Percentiles rank a stretch among this genome's conserved stretches.
These are phyloP conservation scores for Conistra vaccinii DNA, from an alignment of 2,888 invertebrate species.

Conservation along the genomic window DNA sequence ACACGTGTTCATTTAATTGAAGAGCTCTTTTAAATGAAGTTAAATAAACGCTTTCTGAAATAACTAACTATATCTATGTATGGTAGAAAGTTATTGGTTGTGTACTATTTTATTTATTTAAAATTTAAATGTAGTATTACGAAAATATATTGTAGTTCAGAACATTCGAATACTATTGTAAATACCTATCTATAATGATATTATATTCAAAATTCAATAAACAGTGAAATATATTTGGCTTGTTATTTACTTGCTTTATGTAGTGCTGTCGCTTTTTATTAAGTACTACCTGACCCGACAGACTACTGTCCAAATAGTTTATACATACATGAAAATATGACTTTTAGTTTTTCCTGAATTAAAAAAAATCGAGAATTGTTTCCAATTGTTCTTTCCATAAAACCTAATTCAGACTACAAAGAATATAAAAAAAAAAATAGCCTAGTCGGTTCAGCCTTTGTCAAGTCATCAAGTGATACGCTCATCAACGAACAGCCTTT, in stretches of 20 bases:
- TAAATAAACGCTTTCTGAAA: constrained; percentile 49
- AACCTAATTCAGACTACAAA: no score
- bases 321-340: no score
- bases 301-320: no score
- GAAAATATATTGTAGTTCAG: constrained; percentile 79
- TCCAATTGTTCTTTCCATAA: no score
- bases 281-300: no score
- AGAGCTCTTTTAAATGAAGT: constrained; percentile 54
- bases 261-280: constrained; percentile 17
- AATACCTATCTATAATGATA: constrained; percentile 84
- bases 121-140: constrained; percentile 78
- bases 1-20: constrained; percentile 51
- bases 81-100: constrained; percentile 77
- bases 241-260: constrained; percentile 65
- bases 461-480: no score
- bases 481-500: no score
- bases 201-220: constrained; percentile 87
- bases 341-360: no score
- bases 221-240: constrained; percentile 76
- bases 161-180: constrained; percentile 83
- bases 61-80: constrained; percentile 52
- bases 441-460: no score
- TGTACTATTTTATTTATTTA: constrained; percentile 81
- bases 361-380: no score
- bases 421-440: no score